Base-by-base conservation (phyloP, 2,113 vertebrate genomes). In the Oenanthe oenanthe region DNA sequence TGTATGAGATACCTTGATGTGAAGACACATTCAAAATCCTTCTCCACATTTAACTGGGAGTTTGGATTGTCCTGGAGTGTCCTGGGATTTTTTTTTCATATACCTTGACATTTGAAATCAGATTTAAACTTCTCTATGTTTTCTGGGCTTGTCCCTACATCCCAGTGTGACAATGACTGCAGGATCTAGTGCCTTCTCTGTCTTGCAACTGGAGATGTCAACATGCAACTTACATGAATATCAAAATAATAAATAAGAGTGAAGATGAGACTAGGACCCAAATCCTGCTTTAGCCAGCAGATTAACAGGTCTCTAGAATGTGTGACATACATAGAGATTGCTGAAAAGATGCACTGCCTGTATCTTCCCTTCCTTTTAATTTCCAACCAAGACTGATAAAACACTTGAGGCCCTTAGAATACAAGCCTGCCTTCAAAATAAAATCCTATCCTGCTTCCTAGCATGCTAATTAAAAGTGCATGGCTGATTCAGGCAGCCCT, bases 401-500 rank as follows among this genome's bases (percentile, higher is more conserved):
- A 87, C n/a, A 81, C 65, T 89, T 53, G 54, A 88, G 62, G n/a
- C 60, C 54, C 47, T 79, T 76, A n/a, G 58, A 95, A 80, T 91
- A 82, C 22, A 34, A 94, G 42, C 26, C 38, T 95, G 60, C 13
- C 63, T 95, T 96, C 51, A 79, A 88, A 93, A 93, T 62, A 95
- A 79, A 94, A 85, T 85, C 51, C 67, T 76, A 3, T 72, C 26
- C 76, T 7, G 1, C 38, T 95, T 89, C 51, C 81, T 90, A 79
- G 56, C 43, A 16, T 74, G 75, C 60, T 90, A 85, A 92, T 95
- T 96, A 80, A 89, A 94, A 95, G 78, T 40, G 40, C 29, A 15
- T 77, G 81, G 51, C 63, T 83, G 48, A 90, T 92, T 79, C 85
- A 88, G 63, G 71, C 84, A 91, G 66, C 56, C 47, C 42, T 89